phyloP scores from a whole-genome alignment of 2,113 vertebrate genomes.

The Columba janthina region DNA sequence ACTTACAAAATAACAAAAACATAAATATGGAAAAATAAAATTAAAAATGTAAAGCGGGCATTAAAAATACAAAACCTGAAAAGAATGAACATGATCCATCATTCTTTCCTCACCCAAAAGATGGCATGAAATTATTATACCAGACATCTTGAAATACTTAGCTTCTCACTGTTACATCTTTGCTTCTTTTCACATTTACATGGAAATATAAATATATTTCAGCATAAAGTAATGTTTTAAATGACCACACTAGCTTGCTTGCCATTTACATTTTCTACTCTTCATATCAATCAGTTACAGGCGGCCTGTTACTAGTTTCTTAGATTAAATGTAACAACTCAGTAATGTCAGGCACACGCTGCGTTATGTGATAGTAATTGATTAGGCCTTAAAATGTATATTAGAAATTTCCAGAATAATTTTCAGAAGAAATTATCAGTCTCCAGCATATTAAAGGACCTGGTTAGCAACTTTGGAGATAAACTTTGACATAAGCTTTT shows the following conservation, averaged over 20 bases:
- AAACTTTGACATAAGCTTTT: background rate
- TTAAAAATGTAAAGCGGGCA: background rate
- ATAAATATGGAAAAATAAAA: background rate
- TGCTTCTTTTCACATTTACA: background rate
- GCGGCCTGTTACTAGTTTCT: background rate
- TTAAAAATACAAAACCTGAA: background rate
- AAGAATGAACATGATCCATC: background rate
- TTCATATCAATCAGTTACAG: background rate
- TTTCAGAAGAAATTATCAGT: background rate
- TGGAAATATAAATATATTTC: background rate
- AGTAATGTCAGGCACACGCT: background rate
- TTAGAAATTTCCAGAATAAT: background rate
- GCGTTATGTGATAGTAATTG: background rate
- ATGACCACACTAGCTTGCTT: background rate
- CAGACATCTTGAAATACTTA: background rate
- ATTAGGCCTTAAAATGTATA: background rate
- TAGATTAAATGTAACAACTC: background rate
- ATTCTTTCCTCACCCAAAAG: background rate
- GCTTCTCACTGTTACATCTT: background rate
- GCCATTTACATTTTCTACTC: background rate
- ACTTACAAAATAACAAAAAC: background rate
- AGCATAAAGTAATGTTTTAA: background rate
- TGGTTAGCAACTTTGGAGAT: background rate
- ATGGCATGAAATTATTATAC: background rate
- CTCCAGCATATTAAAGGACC: background rate